Conservation (phyloP, 2,797 vertebrate genomes). For the Buphagus erythrorhynchus region DNA sequence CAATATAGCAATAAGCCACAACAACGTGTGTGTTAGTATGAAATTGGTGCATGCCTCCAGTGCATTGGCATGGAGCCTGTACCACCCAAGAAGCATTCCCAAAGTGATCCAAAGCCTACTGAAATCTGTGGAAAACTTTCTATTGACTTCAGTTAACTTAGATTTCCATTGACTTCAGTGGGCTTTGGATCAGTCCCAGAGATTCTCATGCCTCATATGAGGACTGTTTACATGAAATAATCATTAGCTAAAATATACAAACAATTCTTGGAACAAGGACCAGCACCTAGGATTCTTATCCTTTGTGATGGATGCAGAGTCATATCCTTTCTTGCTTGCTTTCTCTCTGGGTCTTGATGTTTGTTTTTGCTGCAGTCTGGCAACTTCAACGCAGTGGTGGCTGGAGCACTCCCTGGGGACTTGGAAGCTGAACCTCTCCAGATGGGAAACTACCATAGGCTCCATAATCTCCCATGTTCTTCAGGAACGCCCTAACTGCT, state of each 20-base stretch:
- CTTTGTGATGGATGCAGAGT: background rate
- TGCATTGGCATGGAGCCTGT: conserved; percentile 57
- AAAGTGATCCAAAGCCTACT: conserved; percentile 43
- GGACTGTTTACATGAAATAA: conserved; percentile 8
- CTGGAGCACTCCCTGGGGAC: background rate
- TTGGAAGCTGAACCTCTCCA: background rate
- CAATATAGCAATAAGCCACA: conserved; percentile 66
- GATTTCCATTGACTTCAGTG: conserved; percentile 5
- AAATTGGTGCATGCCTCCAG: conserved; percentile 57
- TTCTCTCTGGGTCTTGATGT: background rate
- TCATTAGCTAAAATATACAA: conserved; percentile 7
- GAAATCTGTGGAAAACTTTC: conserved; percentile 63
- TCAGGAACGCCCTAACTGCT: background rate
- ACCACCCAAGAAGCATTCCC: conserved; percentile 65
- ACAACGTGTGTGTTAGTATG: conserved; percentile 66
- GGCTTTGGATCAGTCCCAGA: background rate
- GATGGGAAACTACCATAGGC: background rate
- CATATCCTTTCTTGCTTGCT: background rate
- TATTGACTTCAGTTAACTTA: conserved; percentile 48
- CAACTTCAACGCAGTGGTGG: background rate
- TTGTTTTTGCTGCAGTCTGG: background rate
- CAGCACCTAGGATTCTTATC: conserved; percentile 10
- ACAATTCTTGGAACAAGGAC: conserved; percentile 6
- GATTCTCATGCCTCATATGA: background rate
- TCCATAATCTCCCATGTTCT: background rate